A percentile compares a stretch with the other conserved stretches of the same genome.
These are phyloP conservation scores for Hoplias malabaricus DNA, from an alignment of 2,113 vertebrate genomes.

Conservation along the genomic window DNA sequence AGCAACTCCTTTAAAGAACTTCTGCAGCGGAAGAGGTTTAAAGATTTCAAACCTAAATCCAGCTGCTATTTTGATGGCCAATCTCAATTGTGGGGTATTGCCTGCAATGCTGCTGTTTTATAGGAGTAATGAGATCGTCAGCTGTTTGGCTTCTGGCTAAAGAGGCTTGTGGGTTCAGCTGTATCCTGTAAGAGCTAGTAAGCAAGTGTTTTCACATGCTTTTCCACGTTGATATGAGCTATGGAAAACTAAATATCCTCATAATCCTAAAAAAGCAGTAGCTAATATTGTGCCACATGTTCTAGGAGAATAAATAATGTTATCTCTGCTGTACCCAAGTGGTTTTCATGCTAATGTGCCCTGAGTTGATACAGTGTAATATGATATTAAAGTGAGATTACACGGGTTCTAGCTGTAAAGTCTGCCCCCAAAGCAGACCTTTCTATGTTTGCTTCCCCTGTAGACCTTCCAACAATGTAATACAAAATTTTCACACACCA, in stretches of 20 bases:
- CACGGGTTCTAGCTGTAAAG: background rate
- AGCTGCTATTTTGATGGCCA: slow-evolving; percentile 50
- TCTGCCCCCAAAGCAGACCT: background rate
- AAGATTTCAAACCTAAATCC: slow-evolving; percentile 50
- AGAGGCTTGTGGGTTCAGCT: slow-evolving; percentile 13
- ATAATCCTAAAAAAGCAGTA: background rate
- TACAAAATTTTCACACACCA: background rate
- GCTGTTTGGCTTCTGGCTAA: slow-evolving; percentile 49
- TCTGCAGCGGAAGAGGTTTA: slow-evolving; percentile 35
- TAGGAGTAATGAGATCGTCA: slow-evolving; percentile 64
- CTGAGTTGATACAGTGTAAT: background rate
- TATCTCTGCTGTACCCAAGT: background rate
- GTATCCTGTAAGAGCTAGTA: slow-evolving; percentile 47
- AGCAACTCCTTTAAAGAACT: background rate
- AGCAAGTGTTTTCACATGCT: slow-evolving; percentile 52
- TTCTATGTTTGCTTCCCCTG: background rate
- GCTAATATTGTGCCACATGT: background rate
- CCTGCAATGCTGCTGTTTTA: slow-evolving; percentile 24
- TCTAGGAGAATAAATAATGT: background rate
- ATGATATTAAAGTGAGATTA: background rate
- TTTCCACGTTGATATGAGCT: slow-evolving; percentile 27
- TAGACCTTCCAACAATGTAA: background rate
- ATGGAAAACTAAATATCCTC: slow-evolving; percentile 3
- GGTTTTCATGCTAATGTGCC: no score
- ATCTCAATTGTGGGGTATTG: slow-evolving; percentile 47